Base-by-base conservation (phyloP, 2,888 invertebrate genomes). In the Slavum lentiscoides region DNA sequence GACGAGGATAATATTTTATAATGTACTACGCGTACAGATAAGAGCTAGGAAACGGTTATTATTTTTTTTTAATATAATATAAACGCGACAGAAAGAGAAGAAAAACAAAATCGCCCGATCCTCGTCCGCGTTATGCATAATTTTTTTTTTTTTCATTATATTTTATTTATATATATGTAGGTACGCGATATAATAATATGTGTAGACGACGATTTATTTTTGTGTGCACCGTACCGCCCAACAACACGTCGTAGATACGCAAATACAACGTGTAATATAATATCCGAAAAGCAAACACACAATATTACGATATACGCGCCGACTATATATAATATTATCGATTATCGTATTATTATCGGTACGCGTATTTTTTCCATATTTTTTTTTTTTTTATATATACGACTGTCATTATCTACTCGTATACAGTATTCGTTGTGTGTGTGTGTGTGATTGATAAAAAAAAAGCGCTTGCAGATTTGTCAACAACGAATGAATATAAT, bases 211-310 rank as follows among this genome's bases (percentile, higher is more conserved):
- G n/a, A 4, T 4, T 53, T 53, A 53, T 53, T 53, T 13, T 53
- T 13, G 30, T 11, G 37, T 37, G 66, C n/a, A 39, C 66, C 13
- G n/a, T n/a, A n/a, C n/a, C 17, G 15, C 15, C 23, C 3, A 62
- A 43, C 11, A 43, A 67, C 66, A 2, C 37, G 67, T 17, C 49
- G 21, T 49, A 21, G 6, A 7, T 30, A 30, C 30, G 30, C 30
- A 30, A 30, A 30, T 30, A 30, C 30, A 30, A 30, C 9, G 13
- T 11, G 17, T 9, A 53, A 17, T 55, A 55, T 73, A 30, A 30
- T 30, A 75, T 67, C 66, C 58, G 37, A 23, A 75, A 74, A 64
- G 74, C 74, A 66, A 66, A 74, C 74, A 74, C n/a, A 23, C 39
- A 39, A 6, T 39, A 39, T 39, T 39, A 39, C 8, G 8, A 6